phyloP scores from a whole-genome alignment of 2,797 vertebrate species.

The Sebastes oblongus region DNA sequence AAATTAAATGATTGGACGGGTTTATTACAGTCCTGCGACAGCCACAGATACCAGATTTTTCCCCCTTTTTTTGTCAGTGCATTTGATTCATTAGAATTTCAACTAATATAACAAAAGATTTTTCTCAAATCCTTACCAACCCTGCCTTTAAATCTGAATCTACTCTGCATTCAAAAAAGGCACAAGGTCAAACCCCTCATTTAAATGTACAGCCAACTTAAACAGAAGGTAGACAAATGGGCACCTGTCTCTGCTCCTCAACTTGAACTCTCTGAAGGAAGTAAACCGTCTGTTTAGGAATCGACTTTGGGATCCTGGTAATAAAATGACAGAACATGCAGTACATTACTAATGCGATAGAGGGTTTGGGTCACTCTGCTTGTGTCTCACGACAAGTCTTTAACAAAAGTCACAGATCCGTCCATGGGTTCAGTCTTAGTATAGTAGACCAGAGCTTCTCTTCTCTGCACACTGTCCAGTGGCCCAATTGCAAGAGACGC shows the following conservation, averaged over 20 bases:
- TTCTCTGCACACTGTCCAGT: neutral
- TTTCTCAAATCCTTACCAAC: too few relatives aligned
- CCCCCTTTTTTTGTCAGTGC: too few relatives aligned
- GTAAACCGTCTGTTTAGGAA: neutral
- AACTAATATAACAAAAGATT: too few relatives aligned
- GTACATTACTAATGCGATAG: neutral
- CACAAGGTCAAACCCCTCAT: slow-evolving; percentile 53
- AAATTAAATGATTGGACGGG: too few relatives aligned
- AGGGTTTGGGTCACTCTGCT: slow-evolving; percentile 3
- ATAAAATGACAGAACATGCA: neutral
- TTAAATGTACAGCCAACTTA: slow-evolving; percentile 45
- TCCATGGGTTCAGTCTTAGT: neutral
- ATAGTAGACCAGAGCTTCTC: neutral
- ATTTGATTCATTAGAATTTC: too few relatives aligned
- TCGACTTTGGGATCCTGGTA: neutral
- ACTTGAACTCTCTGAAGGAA: slow-evolving; percentile 3
- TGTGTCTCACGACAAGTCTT: neutral
- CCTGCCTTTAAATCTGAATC: neutral
- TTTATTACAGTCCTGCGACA: too few relatives aligned
- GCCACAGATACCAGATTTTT: too few relatives aligned
- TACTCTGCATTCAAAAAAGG: slow-evolving; percentile 51
- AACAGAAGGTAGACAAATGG: slow-evolving; percentile 34
- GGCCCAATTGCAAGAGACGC: neutral
- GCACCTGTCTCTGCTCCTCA: slow-evolving; percentile 25
- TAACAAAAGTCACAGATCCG: neutral